Evolutionary conservation across 1,140 invertebrate genomes (phyloP).

Genomic region (Yoshiicerus persimilis): DNA sequence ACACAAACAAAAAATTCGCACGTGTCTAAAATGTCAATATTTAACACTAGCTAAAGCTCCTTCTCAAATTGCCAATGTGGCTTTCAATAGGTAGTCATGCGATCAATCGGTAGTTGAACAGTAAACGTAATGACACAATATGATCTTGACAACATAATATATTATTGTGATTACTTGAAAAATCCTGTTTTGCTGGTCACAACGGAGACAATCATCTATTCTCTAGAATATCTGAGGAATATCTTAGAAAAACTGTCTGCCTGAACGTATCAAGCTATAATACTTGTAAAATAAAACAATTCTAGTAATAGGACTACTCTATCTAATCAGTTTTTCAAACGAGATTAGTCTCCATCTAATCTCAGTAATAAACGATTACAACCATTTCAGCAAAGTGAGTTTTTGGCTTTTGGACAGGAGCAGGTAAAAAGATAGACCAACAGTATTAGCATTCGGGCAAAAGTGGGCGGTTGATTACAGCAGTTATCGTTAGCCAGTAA

Average conservation of each 20-base stretch:
- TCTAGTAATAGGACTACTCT: neutral
- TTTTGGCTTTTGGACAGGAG: neutral
- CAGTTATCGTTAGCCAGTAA: conserved; percentile 9
- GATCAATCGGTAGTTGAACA: conserved; percentile 19
- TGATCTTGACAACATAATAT: neutral
- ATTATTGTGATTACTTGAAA: neutral
- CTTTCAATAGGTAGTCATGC: conserved; percentile 19
- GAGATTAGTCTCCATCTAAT: neutral
- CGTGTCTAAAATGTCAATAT: conserved; percentile 9
- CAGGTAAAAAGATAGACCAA: neutral
- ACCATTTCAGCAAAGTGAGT: neutral
- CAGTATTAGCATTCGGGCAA: neutral
- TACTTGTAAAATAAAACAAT: neutral
- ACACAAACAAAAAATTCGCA: neutral
- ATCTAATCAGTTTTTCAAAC: neutral
- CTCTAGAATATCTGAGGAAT: neutral
- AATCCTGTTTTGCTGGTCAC: neutral
- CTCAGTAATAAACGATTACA: neutral
- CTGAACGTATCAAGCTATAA: neutral
- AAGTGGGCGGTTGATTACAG: neutral
- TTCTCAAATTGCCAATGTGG: neutral
- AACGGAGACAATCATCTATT: neutral
- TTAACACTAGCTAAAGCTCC: neutral
- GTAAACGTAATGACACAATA: conserved; percentile 11
- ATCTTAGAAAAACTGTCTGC: neutral